Base-by-base conservation (phyloP, 2,888 invertebrate genomes). In the Apamea monoglypha region DNA sequence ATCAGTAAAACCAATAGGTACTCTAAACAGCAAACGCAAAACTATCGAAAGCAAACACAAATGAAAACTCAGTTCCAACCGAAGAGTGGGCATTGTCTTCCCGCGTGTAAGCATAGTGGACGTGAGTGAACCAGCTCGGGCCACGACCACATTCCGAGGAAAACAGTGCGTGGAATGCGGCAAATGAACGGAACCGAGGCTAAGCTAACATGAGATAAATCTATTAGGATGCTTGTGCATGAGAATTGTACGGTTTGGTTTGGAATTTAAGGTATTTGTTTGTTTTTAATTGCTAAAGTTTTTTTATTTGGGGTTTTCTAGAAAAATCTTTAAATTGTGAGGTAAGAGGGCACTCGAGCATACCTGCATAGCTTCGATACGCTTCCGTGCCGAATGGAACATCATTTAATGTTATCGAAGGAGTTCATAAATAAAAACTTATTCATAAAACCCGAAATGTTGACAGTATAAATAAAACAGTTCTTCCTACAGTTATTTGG, bases 141-240 rank as follows among this genome's bases (percentile, higher is more conserved):
- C 71, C 74, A 66, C 77, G 80, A 72, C 18, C 64, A 59, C 74
- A 78, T 81, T 63, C 85, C 63, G 29, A 21, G 40, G 67, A 74
- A 71, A 50, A 67, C 18, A 50, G 61, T 63, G 40, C 63, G 53
- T 53, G 77, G 84, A 77, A 86, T 88, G 79, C 76, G 63, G 71
- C 63, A 75, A 78, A 80, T 80, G 69, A 47, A 74, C 40, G 66
- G 73, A 68, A 44, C 74, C 14, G 59, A 56, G 74, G 25, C 66
- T 25, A 40, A 53, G 56, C 74, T 76, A 61, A 74, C 68, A 67
- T 16, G 72, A 73, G 53, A 79, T 80, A 80, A 78, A 83, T 85
- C 75, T 79, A 83, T 78, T 76, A 78, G 47, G 21, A 40, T 70
- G 32, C 25, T 82, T 16, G 21, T 47, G 32, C 16, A 29, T 14